Evolutionary conservation across 2,113 vertebrate genomes (phyloP), one percentile per base, ranked within the genome.

Genomic region (Grammomys dolichurus): DNA sequence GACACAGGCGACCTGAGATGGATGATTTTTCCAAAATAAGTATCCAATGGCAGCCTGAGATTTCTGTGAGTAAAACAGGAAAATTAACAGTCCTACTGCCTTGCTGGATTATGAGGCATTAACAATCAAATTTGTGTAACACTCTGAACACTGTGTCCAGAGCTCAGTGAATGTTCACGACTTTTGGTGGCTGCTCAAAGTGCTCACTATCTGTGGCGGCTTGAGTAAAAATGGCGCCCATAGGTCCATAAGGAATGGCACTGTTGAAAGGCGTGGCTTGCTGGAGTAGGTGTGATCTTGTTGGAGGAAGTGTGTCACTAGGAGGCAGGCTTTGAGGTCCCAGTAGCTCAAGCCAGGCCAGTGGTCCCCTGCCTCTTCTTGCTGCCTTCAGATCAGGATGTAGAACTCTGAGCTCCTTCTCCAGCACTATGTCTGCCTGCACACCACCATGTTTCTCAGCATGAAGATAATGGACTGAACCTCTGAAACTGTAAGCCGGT

Each of bases 81-180:
- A 93, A 63, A 14, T 2, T 2, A 2, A 40, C 0, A 9, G 16
- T 60, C 3, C 48, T 73, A 2, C 7, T 43, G n/a, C n/a, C 54
- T 40, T 46, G 7, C 73, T 69, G 56, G 60, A 36, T 26, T 78
- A 8, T 9, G 28, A 16, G 19, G 40, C 20, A 1, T 40, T 60
- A 13, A 36, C 65, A 17, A 84, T 5, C 8, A 31, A 56, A 77
- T 10, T 70, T 72, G 22, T 1, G 0, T 31, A 28, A 40, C 7
- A 33, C 14, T 12, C 6, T 8, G 14, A 78, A n/a, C 22, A 6
- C 22, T 0, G 5, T 12, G 67, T 13, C 28, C 4, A 12, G 76
- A n/a, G 58, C 19, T 10, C 1, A 3, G 4, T 1, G 5, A 13
- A 26, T 2, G 2, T 22, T 40, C 22, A 11, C 1, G 8, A 33